phyloP scores from a whole-genome alignment of 2,888 invertebrate genomes.

The Drosophila merina region DNA sequence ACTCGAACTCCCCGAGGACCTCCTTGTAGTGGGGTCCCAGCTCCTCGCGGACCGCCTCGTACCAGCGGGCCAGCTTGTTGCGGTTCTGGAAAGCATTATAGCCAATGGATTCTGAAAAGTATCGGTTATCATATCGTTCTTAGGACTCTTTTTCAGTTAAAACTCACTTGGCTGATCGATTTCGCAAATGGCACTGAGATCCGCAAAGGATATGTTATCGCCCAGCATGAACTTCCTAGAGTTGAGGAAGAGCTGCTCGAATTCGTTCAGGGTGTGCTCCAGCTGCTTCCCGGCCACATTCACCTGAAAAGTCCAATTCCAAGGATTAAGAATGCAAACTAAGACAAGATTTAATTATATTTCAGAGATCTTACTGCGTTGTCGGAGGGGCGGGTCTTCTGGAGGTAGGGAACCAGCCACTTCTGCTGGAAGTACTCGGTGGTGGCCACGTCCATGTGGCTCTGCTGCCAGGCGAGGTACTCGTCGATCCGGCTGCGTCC shows the following conservation, averaged over 20 bases:
- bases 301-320: slow-evolving; percentile 54
- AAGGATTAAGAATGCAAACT: no score
- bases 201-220: slow-evolving; percentile 88
- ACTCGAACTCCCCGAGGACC: slow-evolving; percentile 83
- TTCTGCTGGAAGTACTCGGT: slow-evolving; percentile 86
- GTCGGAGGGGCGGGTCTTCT: slow-evolving; percentile 84
- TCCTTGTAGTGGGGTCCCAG: slow-evolving; percentile 88
- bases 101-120: slow-evolving; percentile 86
- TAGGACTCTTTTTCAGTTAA: neutral
- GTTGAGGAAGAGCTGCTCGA: slow-evolving; percentile 85
- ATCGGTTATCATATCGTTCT: neutral
- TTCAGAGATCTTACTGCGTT: slow-evolving; percentile 79
- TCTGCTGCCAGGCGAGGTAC: slow-evolving; percentile 90
- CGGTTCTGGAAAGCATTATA: slow-evolving; percentile 87
- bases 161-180: slow-evolving; percentile 90
- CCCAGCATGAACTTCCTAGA: slow-evolving; percentile 86
- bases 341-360: no score
- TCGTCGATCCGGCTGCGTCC: slow-evolving; percentile 88
- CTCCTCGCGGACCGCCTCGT: slow-evolving; percentile 86
- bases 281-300: slow-evolving; percentile 83
- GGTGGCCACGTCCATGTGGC: slow-evolving; percentile 86
- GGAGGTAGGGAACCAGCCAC: slow-evolving; percentile 85
- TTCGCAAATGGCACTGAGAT: slow-evolving; percentile 90
- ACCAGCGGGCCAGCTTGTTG: slow-evolving; percentile 87
- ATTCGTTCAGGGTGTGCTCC: slow-evolving; percentile 85